Conservation (phyloP, 1,140 invertebrate species). For the Tribolium castaneum region DNA sequence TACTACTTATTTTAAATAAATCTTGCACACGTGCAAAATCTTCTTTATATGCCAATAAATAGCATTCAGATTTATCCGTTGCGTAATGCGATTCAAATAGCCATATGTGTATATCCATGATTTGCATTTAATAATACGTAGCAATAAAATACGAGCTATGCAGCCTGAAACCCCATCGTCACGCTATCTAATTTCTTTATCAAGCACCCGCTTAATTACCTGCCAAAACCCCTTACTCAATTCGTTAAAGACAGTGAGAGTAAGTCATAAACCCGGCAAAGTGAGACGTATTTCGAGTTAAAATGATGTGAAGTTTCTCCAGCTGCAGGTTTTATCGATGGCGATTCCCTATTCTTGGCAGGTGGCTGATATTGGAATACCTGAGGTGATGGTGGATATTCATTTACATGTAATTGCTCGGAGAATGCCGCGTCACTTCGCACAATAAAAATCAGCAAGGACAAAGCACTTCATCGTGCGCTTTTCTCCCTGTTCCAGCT, state of each 20-base stretch:
- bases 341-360: constrained; percentile 54
- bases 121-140: background rate
- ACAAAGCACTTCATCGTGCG: constrained; percentile 37
- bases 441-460: constrained; percentile 49
- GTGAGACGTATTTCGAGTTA: background rate
- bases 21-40: constrained; percentile 14
- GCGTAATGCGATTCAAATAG: background rate
- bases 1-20: no score
- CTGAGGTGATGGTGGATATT: constrained; percentile 58
- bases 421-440: constrained; percentile 43
- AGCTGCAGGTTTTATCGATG: constrained; percentile 15
- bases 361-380: constrained; percentile 60
- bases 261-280: background rate
- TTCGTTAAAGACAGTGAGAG: no score
- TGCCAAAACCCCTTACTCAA: no score
- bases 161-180: background rate
- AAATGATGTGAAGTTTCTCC: constrained; percentile 19
- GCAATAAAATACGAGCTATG: background rate
- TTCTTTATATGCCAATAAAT: constrained; percentile 5
- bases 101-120: background rate
- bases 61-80: constrained; percentile 2
- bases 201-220: no score
- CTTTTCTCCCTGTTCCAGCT: constrained; percentile 28
- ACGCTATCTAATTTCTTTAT: background rate
- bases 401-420: constrained; percentile 63